Evolutionary conservation across 2,113 vertebrate species (phyloP).

Genomic region (Eublepharis macularius): DNA sequence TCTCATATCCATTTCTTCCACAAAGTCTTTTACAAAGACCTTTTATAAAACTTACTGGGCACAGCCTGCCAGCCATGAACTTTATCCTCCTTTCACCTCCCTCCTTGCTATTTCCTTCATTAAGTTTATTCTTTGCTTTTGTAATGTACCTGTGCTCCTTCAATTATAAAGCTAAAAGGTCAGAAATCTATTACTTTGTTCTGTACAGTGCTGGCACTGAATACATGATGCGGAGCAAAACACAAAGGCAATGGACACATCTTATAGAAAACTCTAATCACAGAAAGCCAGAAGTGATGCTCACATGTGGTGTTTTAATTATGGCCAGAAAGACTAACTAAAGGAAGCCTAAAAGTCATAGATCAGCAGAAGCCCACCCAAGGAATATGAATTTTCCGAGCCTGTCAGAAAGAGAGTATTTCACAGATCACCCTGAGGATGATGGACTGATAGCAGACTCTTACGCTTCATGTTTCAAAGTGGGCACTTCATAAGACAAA

Average conservation of each 20-base stretch:
- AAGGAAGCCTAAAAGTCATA: not conserved
- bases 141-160: not conserved
- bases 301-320: conserved; percentile 6
- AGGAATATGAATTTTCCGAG: not conserved
- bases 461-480: no score
- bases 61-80: not conserved
- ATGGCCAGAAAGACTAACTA: no score
- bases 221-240: conserved; percentile 30
- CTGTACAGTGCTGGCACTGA: not conserved
- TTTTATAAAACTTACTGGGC: not conserved
- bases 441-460: not conserved
- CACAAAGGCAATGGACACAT: conserved; percentile 25
- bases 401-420: not conserved
- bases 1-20: not conserved
- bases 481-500: no score
- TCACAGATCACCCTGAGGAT: not conserved
- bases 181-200: not conserved
- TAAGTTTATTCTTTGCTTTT: not conserved
- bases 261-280: conserved; percentile 4
- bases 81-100: not conserved
- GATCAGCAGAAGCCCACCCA: not conserved
- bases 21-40: not conserved
- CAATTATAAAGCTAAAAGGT: not conserved
- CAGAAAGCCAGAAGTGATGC: conserved; percentile 32
- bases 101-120: not conserved